Base-by-base conservation (phyloP, 1,140 invertebrate species). In the Aporrectodea caliginosa region DNA sequence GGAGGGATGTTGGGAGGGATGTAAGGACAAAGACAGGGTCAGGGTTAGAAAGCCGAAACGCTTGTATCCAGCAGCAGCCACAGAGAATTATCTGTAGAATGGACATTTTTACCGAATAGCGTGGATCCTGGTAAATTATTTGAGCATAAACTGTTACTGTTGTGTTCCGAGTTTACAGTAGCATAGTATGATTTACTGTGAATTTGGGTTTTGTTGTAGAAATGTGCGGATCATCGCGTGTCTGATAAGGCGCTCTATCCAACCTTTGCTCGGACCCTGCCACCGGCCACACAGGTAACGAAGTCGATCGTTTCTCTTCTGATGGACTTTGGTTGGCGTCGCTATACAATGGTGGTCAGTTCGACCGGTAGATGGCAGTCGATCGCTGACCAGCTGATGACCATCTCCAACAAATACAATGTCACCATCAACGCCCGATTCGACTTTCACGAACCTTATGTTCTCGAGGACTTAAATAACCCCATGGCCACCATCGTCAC, bases 261-360 rank as follows among this genome's bases (percentile, higher is more conserved):
- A 80, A 98, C 95, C 69, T 98, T 98, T 89, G 94, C 95, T 16
- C 91, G 96, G 85, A 95, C 95, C 22, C 94, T 97, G 87, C 95
- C 96, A 12, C 94, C 95, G 29, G 93, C 96, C 84, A 94, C 92
- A 70, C 95, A 95, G 92, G 94, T 97, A 31, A 95, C 94, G 68
- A 96, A 97, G 89, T 97, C 95, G 31, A 92, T 98, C 78, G 92
- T 97, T 84, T 92, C 96, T 0, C 88, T 98, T 73, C 88, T 98
- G 78, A 90, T 92, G 32, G 93, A 97, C 88, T 97, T 95, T 88
- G 92, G 93, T 81, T 98, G 97, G 97, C 92, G 93, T 77, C 95
- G 95, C 86, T 98, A 98, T 88, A 92, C 93, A 29, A 94, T 98
- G 77, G 91, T 98, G n/a, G 93, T 93, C 79, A 95, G 97, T 85